Evolutionary conservation across 2,888 invertebrate genomes (phyloP).

Genomic region (Ramazzottius varieornatus): DNA sequence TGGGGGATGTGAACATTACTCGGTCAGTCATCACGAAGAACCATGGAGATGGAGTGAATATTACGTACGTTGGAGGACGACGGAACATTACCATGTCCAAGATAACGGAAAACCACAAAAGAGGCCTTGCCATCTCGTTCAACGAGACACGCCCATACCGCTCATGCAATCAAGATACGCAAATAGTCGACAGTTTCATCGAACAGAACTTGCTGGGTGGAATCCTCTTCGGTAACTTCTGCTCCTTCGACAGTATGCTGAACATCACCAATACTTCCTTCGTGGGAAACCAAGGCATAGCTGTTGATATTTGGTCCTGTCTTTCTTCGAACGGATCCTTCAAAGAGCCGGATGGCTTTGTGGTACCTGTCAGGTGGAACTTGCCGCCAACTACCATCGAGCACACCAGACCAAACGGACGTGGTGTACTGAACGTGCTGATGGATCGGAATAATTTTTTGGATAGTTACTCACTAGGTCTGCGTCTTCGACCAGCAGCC

Average conservation of each 20-base stretch:
- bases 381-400: too few species aligned
- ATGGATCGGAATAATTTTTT: slow-evolving; percentile 2
- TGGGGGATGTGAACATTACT: slow-evolving; percentile 75
- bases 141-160: slow-evolving; percentile 46
- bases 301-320: slow-evolving; percentile 55
- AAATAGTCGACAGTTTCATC: slow-evolving; percentile 55
- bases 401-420: too few species aligned
- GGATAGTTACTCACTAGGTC: slow-evolving; percentile 33
- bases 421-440: slow-evolving; percentile 4
- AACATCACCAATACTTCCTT: slow-evolving; percentile 80
- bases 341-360: too few species aligned
- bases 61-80: slow-evolving; percentile 77
- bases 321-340: slow-evolving; percentile 29
- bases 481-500: slow-evolving; percentile 52
- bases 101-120: slow-evolving; percentile 58
- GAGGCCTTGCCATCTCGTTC: slow-evolving; percentile 64
- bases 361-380: too few species aligned
- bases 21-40: slow-evolving; percentile 66
- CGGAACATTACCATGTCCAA: slow-evolving; percentile 63
- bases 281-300: slow-evolving; percentile 46
- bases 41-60: slow-evolving; percentile 73
- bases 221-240: slow-evolving; percentile 71
- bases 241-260: slow-evolving; percentile 35
- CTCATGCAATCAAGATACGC: slow-evolving; percentile 51
- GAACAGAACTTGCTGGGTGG: slow-evolving; percentile 63